Evolutionary conservation across 2,113 vertebrate genomes (phyloP).

Genomic region (Sciurus niger): DNA sequence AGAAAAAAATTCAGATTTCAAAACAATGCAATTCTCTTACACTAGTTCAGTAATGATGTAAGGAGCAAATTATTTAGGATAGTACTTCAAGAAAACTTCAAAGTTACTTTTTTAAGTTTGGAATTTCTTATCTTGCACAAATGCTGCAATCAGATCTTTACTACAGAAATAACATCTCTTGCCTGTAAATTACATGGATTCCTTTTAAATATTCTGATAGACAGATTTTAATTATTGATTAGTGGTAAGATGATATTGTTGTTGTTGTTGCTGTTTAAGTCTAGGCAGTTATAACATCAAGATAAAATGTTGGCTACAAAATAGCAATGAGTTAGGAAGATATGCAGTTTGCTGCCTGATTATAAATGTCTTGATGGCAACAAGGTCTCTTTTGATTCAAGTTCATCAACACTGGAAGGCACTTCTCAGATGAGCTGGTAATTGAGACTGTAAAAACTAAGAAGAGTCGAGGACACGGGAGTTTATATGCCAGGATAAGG

Average conservation of each 20-base stretch:
- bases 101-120: background rate
- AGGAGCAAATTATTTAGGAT: background rate
- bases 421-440: background rate
- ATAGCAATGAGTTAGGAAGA: background rate
- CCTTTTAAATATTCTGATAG: background rate
- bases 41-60: background rate
- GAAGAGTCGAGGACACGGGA: background rate
- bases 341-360: background rate
- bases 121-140: background rate
- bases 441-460: background rate
- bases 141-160: background rate
- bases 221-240: background rate
- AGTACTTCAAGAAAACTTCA: background rate
- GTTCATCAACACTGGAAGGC: background rate
- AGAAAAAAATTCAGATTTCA: conserved; percentile 38
- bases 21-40: conserved; percentile 40
- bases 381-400: background rate
- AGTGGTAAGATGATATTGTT: background rate
- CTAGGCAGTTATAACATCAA: background rate
- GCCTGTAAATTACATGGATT: background rate
- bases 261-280: background rate
- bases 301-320: background rate
- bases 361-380: conserved; percentile 5
- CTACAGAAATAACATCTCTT: background rate
- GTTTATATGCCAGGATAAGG: background rate